A percentile compares a stretch with the other conserved stretches of the same genome.
phyloP scores from a whole-genome alignment of 2,888 invertebrate species.

The Microdon myrmicae region DNA sequence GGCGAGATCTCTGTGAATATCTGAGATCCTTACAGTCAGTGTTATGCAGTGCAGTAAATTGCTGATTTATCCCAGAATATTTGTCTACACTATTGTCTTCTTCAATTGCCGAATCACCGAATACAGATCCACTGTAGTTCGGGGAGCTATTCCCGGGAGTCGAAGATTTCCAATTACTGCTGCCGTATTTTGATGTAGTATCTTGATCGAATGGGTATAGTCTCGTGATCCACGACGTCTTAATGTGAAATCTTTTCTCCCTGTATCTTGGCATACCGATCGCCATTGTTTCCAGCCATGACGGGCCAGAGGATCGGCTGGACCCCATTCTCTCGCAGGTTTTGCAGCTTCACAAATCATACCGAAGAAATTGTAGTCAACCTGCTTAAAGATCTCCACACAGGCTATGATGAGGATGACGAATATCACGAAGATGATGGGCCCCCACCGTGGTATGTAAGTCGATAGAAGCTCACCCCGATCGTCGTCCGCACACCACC shows the following conservation, averaged over 20 bases:
- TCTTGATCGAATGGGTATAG: slow-evolving; percentile 67
- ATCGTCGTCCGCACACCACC: slow-evolving; percentile 66
- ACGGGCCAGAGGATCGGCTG: slow-evolving; percentile 66
- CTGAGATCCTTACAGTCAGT: slow-evolving; percentile 59
- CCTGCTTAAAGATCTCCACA: slow-evolving; percentile 65
- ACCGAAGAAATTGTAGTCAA: slow-evolving; percentile 67
- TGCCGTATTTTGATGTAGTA: slow-evolving; percentile 58
- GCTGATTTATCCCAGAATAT: slow-evolving; percentile 63
- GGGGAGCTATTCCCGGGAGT: slow-evolving; percentile 67
- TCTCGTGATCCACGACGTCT: slow-evolving; percentile 66
- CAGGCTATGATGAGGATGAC: slow-evolving; percentile 63
- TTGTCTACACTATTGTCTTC: slow-evolving; percentile 67
- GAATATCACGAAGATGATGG: slow-evolving; percentile 62
- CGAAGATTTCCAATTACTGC: slow-evolving; percentile 63
- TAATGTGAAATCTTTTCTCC: slow-evolving; percentile 65
- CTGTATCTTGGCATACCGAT: slow-evolving; percentile 66
- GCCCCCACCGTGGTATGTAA: slow-evolving; percentile 65
- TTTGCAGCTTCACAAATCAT: slow-evolving; percentile 67
- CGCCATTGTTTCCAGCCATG: slow-evolving; percentile 68
- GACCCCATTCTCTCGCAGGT: slow-evolving; percentile 68
- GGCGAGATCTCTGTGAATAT: slow-evolving; percentile 59
- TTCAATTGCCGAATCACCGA: slow-evolving; percentile 67
- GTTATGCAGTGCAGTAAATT: slow-evolving; percentile 62
- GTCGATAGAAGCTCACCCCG: slow-evolving; percentile 59
- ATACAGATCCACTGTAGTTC: slow-evolving; percentile 67